Evolutionary conservation across 1,140 invertebrate species (phyloP).

Genomic region (Rhyacophila brunnea): DNA sequence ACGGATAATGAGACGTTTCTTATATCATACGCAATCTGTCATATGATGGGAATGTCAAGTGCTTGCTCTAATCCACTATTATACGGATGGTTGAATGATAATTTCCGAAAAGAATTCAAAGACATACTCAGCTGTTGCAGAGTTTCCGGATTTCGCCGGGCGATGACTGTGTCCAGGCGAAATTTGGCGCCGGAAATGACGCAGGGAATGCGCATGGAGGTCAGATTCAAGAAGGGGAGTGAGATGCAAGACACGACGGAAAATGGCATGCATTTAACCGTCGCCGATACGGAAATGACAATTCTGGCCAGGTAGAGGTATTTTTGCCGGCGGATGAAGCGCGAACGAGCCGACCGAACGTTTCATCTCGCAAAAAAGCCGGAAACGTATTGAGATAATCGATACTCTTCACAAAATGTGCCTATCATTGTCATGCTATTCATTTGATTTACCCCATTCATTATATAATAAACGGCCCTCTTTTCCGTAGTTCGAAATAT

Average conservation of each 20-base stretch:
- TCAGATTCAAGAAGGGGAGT: conserved; percentile 41
- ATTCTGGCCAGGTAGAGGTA: conserved; percentile 29
- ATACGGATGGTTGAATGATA: conserved; percentile 98
- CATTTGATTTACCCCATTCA: no score
- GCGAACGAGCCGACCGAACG: conserved; percentile 21
- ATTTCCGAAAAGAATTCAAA: conserved; percentile 96
- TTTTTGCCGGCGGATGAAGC: conserved; percentile 18
- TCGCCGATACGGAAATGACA: conserved; percentile 26
- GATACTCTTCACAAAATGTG: no score
- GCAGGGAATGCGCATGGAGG: conserved; percentile 60
- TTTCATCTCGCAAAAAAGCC: conserved; percentile 14
- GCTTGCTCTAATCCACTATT: conserved; percentile 88
- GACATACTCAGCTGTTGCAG: conserved; percentile 70
- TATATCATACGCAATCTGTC: conserved; percentile 75
- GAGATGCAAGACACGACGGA: conserved; percentile 22
- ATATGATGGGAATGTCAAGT: conserved; percentile 77
- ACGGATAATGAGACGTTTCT: conserved; percentile 57
- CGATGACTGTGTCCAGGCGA: conserved; percentile 52
- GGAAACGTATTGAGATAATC: conserved; percentile 6
- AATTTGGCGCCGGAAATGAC: conserved; percentile 57
- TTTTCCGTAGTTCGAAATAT: no score
- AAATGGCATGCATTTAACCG: conserved; percentile 19
- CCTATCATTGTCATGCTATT: no score
- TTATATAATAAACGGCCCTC: no score
- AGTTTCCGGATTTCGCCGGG: conserved; percentile 43